Conservation (phyloP, 2,888 invertebrate species). For the Metopia argyrocephala region DNA sequence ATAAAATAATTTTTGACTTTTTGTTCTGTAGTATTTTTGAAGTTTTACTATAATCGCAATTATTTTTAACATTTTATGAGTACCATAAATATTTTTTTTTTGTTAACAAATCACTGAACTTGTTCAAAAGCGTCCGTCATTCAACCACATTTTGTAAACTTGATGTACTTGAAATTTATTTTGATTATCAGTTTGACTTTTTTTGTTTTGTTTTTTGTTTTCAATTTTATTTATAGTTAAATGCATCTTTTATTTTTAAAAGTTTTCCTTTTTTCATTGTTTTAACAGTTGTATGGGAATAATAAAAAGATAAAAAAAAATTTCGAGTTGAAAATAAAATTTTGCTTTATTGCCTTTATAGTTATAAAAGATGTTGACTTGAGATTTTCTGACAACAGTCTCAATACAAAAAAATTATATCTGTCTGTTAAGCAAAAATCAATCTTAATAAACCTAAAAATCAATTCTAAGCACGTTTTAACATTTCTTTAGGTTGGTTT, state of each 20-base stretch:
- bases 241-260: slow-evolving; percentile 32
- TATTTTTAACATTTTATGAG: not conserved
- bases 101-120: slow-evolving; percentile 54
- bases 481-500: slow-evolving; percentile 15
- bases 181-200: slow-evolving; percentile 40
- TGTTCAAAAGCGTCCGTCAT: slow-evolving; percentile 59
- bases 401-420: too few species aligned
- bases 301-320: slow-evolving; percentile 18
- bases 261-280: not conserved
- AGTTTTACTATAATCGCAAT: not conserved
- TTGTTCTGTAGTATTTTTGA: not conserved
- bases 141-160: slow-evolving; percentile 58
- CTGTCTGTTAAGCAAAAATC: not conserved
- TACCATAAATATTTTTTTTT: not conserved
- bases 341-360: slow-evolving; percentile 60
- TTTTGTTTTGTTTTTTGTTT: slow-evolving; percentile 24
- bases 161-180: slow-evolving; percentile 63
- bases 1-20: too few species aligned
- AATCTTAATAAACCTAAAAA: slow-evolving; percentile 31
- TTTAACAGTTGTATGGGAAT: slow-evolving; percentile 16
- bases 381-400: not conserved
- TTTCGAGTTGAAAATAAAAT: slow-evolving; percentile 32
- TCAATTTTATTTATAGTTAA: slow-evolving; percentile 37
- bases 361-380: slow-evolving; percentile 30
- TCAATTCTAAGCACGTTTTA: slow-evolving; percentile 61